phyloP scores from a whole-genome alignment of 2,888 invertebrate genomes.

The Plusia festucae region DNA sequence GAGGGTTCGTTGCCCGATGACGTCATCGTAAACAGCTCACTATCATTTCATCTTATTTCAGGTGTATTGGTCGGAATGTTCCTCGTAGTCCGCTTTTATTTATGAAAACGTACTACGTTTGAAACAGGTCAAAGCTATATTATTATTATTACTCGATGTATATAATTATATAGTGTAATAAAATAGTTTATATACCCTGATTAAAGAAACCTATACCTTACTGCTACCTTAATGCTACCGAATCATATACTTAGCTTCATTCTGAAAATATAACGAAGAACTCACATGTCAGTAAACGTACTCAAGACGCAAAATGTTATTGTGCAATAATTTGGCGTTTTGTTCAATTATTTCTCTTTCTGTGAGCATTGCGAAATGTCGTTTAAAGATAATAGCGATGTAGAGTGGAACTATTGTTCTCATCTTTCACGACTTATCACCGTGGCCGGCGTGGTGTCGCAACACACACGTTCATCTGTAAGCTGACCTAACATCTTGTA shows the following conservation, averaged over 20 bases:
- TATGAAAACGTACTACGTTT: constrained; percentile 26
- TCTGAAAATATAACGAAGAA: no score
- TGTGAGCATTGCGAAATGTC: constrained; percentile 16
- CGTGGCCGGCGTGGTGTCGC: constrained; percentile 13
- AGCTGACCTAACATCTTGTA: constrained; percentile 28
- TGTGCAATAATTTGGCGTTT: constrained; percentile 19
- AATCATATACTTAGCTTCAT: no score
- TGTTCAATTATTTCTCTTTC: constrained; percentile 23
- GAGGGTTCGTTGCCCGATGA: constrained; percentile 79
- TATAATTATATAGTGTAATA: constrained; percentile 15
- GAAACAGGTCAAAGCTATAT: constrained; percentile 25
- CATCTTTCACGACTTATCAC: constrained; percentile 41
- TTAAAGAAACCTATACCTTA: no score
- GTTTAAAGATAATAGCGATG: constrained; percentile 19
- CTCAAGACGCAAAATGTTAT: neutral
- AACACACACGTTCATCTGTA: constrained; percentile 25
- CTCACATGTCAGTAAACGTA: no score
- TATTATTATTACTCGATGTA: constrained; percentile 6
- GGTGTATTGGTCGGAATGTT: constrained; percentile 42
- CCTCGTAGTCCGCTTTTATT: constrained; percentile 21
- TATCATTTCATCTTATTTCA: constrained; percentile 58
- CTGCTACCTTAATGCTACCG: no score
- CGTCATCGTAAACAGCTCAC: constrained; percentile 73
- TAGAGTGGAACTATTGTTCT: constrained; percentile 38
- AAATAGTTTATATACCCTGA: neutral